Conservation (phyloP, 2,113 vertebrate genomes). For the Phalacrocorax aristotelis region DNA sequence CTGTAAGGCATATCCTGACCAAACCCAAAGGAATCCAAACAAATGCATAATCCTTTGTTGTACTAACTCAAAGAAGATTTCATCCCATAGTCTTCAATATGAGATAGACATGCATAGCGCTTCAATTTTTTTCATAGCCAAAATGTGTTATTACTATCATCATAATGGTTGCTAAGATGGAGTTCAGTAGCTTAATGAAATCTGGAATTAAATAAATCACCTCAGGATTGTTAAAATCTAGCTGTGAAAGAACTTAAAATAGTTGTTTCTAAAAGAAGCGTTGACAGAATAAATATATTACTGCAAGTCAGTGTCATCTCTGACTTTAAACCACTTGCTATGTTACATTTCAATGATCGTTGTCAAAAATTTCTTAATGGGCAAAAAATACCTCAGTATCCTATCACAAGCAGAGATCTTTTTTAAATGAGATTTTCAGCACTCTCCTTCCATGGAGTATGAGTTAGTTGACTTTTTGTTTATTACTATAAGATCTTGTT, state of each 20-base stretch:
- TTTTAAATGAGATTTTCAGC: background rate
- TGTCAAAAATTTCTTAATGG: background rate
- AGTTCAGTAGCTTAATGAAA: background rate
- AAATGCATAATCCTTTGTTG: background rate
- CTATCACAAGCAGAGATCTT: background rate
- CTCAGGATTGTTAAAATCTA: background rate
- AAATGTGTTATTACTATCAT: background rate
- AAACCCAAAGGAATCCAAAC: background rate
- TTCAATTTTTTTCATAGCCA: background rate
- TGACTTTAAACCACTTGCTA: background rate
- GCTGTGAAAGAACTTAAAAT: background rate
- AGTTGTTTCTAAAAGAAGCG: background rate
- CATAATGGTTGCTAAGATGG: background rate
- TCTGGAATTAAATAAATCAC: conserved; percentile 3
- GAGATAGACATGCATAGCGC: background rate
- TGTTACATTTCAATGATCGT: background rate
- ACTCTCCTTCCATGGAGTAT: background rate
- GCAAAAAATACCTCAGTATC: background rate
- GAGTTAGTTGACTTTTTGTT: background rate
- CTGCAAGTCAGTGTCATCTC: background rate
- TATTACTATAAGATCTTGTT: background rate
- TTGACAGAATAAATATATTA: background rate
- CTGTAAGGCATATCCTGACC: background rate
- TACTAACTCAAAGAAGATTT: background rate
- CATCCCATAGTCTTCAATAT: background rate